Percentiles rank a stretch among this genome's conserved stretches.
Evolutionary conservation across 2,113 vertebrate species (phyloP).

Genomic region (Phycodurus eques): DNA sequence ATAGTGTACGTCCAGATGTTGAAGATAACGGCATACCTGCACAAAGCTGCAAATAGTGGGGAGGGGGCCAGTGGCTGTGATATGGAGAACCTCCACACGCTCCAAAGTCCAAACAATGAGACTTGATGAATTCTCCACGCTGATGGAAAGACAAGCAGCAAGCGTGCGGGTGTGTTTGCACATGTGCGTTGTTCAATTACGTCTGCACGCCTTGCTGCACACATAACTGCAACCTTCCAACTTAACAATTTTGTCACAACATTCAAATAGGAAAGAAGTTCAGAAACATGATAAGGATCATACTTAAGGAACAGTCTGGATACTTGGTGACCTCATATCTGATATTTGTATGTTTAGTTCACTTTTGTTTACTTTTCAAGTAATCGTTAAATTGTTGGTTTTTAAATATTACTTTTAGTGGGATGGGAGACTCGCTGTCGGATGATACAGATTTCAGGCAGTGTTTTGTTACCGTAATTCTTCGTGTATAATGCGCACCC

Average conservation of each 20-base stretch:
- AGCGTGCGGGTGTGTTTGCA: constrained; percentile 5
- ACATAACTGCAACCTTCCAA: constrained; percentile 23
- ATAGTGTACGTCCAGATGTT: not conserved
- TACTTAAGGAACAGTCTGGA: not conserved
- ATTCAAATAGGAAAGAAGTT: constrained; percentile 14
- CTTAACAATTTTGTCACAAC: constrained; percentile 16
- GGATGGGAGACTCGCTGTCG: no score
- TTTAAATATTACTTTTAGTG: no score
- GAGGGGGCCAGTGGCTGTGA: not conserved
- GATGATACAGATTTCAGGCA: no score
- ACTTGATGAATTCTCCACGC: constrained; percentile 40
- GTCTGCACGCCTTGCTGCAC: not conserved
- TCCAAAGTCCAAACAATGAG: constrained; percentile 49
- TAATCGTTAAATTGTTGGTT: no score
- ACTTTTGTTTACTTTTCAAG: not conserved
- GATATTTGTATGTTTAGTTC: not conserved
- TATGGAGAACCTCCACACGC: not conserved
- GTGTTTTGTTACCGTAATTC: no score
- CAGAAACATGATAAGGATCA: not conserved
- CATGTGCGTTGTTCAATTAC: not conserved
- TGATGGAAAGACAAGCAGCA: constrained; percentile 10
- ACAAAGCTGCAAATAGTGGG: constrained; percentile 12
- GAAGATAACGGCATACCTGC: constrained; percentile 45
- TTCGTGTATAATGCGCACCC: no score
- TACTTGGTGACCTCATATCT: not conserved